Evolutionary conservation across 1,140 invertebrate species (phyloP), one percentile per base, ranked within the genome.

Genomic region (Schlechtendalia chinensis): DNA sequence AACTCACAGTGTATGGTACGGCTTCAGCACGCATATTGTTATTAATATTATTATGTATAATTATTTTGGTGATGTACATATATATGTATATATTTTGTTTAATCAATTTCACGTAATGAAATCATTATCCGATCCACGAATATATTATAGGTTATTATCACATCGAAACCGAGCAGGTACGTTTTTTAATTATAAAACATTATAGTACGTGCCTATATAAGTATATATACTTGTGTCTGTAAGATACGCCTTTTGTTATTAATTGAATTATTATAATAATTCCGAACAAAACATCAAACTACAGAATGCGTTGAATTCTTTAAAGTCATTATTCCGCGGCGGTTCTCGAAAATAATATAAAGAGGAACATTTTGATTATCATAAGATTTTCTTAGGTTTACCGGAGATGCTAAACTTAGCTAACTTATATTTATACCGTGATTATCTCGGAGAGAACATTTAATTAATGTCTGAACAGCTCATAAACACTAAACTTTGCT

Each of bases 191-290:
- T 39, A 39, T 39, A 39, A 39, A 39, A 39, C 32, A 8, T 39
- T 39, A 39, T 39, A 50, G 11, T 50, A 50, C 16, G 47, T 50
- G 12, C 16, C 47, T 50, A 16, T 50, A 14, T 50, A 50, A 6
- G 1, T 50, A 50, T 50, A 12, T 50, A 12, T 16, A 11, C 16
- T 12, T 2, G 16, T 16, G 11, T 50, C 47, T 50, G 61, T 32
- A 39, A 27, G 17, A 39, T 39, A 61, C 27, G 16, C 27, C 59
- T 65, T 65, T 39, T 29, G 3, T 65, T 19, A 65, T 65, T 65
- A 65, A 65, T 65, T 19, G 27, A 65, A 32, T 65, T 65, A 65
- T 39, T 65, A 65, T 39, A 39, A 39, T 3, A 39, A 65, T 65
- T 17, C 29, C 27, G 29, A 29, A 65, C 29, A n/a, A 32, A 11